Percentiles rank a stretch among this genome's conserved stretches.
Conservation (phyloP, 2,888 invertebrate species). For the Plusia festucae region DNA sequence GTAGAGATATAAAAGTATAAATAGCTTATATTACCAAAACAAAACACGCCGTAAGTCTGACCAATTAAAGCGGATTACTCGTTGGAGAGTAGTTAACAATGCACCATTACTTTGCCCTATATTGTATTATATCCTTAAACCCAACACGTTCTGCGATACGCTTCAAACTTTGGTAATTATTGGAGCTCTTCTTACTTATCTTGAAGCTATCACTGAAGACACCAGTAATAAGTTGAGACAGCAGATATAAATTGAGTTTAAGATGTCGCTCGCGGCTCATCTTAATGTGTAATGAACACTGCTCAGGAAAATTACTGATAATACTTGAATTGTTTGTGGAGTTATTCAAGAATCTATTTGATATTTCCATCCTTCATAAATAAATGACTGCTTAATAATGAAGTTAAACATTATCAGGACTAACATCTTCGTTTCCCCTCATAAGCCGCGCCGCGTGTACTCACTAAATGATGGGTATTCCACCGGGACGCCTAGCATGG, state of each 20-base stretch:
- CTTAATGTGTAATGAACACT: slow-evolving; percentile 31
- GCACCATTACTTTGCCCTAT: slow-evolving; percentile 51
- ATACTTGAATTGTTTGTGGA: slow-evolving; percentile 1
- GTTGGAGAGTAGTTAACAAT: slow-evolving; percentile 47
- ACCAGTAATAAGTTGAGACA: slow-evolving; percentile 55
- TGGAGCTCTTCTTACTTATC: slow-evolving; percentile 56
- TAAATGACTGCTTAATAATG: slow-evolving; percentile 27
- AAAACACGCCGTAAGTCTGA: slow-evolving; percentile 24
- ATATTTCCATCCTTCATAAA: slow-evolving; percentile 8
- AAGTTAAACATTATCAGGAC: slow-evolving; percentile 27
- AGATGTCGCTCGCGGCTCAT: slow-evolving; percentile 41
- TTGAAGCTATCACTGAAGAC: slow-evolving; percentile 55
- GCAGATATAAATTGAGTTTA: slow-evolving; percentile 56
- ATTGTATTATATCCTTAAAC: slow-evolving; percentile 49
- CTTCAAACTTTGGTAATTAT: slow-evolving; percentile 59
- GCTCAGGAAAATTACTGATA: slow-evolving; percentile 30
- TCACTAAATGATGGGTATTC: slow-evolving; percentile 35
- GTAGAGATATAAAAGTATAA: neutral
- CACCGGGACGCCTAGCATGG: slow-evolving; percentile 28
- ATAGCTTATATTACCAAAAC: slow-evolving; percentile 21
- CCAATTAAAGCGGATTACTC: slow-evolving; percentile 49
- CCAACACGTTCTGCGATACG: slow-evolving; percentile 46
- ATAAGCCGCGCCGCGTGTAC: slow-evolving; percentile 24
- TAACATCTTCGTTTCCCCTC: slow-evolving; percentile 18
- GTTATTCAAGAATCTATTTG: slow-evolving; percentile 6